phyloP scores from a whole-genome alignment of 2,113 vertebrate genomes.

The Chloropsis hardwickii region DNA sequence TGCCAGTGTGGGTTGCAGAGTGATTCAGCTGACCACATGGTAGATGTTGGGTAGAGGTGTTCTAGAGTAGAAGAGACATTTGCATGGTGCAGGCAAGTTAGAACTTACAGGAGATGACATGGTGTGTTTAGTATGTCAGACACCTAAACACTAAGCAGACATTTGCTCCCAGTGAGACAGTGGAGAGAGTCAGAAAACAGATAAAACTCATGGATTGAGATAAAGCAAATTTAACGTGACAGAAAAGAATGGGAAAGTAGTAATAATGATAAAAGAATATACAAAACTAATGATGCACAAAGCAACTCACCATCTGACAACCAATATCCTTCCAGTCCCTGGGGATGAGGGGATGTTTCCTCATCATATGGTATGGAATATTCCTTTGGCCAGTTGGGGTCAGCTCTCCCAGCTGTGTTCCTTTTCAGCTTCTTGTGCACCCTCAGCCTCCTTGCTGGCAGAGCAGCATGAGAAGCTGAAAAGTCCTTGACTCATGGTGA shows the following conservation, averaged over 20 bases:
- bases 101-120: neutral
- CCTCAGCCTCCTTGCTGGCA: neutral
- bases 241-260: neutral
- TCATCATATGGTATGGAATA: neutral
- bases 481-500: neutral
- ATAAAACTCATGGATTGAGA: neutral
- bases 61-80: neutral
- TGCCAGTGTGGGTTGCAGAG: neutral
- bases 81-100: neutral
- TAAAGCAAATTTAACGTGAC: neutral
- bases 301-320: neutral
- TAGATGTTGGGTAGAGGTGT: neutral
- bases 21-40: neutral
- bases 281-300: neutral
- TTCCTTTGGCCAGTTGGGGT: neutral
- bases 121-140: neutral
- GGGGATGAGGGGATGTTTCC: no score
- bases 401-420: neutral
- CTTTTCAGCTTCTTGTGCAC: neutral
- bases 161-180: rapidly evolving
- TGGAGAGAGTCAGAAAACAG: neutral
- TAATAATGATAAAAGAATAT: neutral
- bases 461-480: neutral
- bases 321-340: neutral
- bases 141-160: neutral